These are phyloP conservation scores for Venturia canescens DNA, from an alignment of 1,140 invertebrate species.

Conservation along the genomic window DNA sequence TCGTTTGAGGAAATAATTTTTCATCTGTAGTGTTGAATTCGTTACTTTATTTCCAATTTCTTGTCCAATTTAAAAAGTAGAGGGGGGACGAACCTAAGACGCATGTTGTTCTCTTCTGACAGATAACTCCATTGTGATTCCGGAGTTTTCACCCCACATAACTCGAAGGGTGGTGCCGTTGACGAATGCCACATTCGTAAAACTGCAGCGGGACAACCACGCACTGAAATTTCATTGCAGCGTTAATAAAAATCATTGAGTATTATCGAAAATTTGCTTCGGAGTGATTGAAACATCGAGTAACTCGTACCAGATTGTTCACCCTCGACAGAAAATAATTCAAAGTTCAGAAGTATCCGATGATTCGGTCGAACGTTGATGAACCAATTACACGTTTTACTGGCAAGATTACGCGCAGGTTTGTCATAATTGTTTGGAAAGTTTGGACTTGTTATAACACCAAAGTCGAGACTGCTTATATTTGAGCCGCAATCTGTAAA, in stretches of 20 bases:
- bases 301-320: conserved; percentile 84
- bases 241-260: too few relatives aligned
- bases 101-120: conserved; percentile 89
- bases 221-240: conserved; percentile 77
- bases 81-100: conserved; percentile 81
- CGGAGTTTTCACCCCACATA: conserved; percentile 90
- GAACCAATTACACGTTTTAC: conserved; percentile 94
- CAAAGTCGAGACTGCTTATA: conserved; percentile 89
- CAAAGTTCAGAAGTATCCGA: conserved; percentile 91
- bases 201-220: conserved; percentile 93
- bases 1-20: too few relatives aligned
- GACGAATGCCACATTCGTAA: conserved; percentile 90
- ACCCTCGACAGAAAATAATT: conserved; percentile 92
- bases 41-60: background rate
- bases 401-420: conserved; percentile 84
- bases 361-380: conserved; percentile 89
- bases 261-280: too few relatives aligned
- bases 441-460: conserved; percentile 90
- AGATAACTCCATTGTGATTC: conserved; percentile 88
- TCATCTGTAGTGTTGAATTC: too few relatives aligned
- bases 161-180: conserved; percentile 86
- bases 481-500: conserved; percentile 91
- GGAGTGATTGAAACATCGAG: too few relatives aligned
- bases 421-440: conserved; percentile 92
- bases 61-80: background rate